phyloP scores from a whole-genome alignment of 2,888 invertebrate species.

The Harpalus rufipes region DNA sequence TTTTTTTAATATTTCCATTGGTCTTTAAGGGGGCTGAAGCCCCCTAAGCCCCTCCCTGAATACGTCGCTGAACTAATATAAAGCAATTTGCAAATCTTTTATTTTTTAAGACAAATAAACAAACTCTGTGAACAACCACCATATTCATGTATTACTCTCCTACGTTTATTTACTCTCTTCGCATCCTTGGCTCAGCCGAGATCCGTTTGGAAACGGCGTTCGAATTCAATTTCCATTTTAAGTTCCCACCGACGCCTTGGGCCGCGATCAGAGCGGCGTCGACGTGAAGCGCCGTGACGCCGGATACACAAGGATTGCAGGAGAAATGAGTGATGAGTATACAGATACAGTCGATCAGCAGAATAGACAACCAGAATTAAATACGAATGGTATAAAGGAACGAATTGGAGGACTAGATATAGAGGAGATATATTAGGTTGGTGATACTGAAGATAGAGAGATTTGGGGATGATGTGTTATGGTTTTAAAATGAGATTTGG shows the following conservation, averaged over 20 bases:
- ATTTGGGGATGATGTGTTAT: conserved; percentile 10
- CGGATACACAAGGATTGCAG: conserved; percentile 72
- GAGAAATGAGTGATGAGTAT: conserved; percentile 74
- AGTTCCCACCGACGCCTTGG: conserved; percentile 73
- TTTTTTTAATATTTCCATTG: no score
- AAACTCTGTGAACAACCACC: not conserved
- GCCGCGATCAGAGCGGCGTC: conserved; percentile 67
- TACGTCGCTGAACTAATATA: no score
- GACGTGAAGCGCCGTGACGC: conserved; percentile 3
- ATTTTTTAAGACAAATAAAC: conserved; percentile 17
- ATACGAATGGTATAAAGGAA: not conserved
- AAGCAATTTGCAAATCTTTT: not conserved
- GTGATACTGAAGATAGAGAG: conserved; percentile 1
- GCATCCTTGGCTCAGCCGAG: conserved; percentile 67
- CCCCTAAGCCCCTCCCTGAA: no score
- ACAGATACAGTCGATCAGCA: conserved; percentile 69
- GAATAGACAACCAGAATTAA: conserved; percentile 46
- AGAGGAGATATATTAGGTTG: not conserved
- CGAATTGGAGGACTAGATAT: not conserved
- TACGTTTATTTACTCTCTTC: not conserved
- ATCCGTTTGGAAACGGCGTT: conserved; percentile 69
- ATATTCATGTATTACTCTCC: not conserved
- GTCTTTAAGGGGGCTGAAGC: no score
- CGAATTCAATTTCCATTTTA: conserved; percentile 76
- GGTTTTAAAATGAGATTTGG: not conserved